Percentiles rank a stretch among this genome's conserved stretches.
Evolutionary conservation across 2,113 vertebrate genomes (phyloP).

Genomic region (Crotalus helleri): DNA sequence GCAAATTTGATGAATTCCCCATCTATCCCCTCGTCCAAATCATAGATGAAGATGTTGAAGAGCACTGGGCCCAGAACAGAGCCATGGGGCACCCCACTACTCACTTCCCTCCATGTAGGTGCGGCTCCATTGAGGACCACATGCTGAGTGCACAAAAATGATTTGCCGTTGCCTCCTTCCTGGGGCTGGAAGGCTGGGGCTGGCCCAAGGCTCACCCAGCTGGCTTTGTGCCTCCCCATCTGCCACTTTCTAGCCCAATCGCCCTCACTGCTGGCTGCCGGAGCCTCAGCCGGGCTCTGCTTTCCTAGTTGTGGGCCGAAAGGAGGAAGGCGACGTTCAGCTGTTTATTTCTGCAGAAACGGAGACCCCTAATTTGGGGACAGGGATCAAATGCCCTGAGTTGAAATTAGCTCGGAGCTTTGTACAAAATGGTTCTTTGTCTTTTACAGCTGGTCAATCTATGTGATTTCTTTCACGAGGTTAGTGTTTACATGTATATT

Average conservation of each 20-base stretch:
- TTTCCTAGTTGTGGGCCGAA: background rate
- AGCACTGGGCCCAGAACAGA: too few relatives aligned
- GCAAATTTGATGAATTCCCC: too few relatives aligned
- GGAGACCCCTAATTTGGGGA: background rate
- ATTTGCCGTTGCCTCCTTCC: background rate
- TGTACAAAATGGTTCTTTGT: background rate
- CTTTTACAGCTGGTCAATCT: background rate
- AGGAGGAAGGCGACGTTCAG: background rate
- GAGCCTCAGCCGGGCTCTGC: background rate
- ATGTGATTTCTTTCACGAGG: background rate
- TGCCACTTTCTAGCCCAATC: background rate
- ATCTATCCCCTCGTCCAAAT: too few relatives aligned
- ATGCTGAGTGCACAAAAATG: background rate
- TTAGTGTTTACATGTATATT: background rate
- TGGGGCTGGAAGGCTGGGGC: background rate
- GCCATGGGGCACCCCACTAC: too few relatives aligned
- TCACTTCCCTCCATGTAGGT: too few relatives aligned
- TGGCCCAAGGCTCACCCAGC: background rate
- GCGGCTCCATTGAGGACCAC: too few relatives aligned
- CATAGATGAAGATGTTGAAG: too few relatives aligned
- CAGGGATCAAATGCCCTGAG: too few relatives aligned
- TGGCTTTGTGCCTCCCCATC: background rate
- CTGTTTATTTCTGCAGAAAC: background rate
- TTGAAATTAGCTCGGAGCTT: background rate
- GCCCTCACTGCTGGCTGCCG: background rate